phyloP scores from a whole-genome alignment of 1,140 invertebrate genomes.

The Pseudomyrmex concolor region DNA sequence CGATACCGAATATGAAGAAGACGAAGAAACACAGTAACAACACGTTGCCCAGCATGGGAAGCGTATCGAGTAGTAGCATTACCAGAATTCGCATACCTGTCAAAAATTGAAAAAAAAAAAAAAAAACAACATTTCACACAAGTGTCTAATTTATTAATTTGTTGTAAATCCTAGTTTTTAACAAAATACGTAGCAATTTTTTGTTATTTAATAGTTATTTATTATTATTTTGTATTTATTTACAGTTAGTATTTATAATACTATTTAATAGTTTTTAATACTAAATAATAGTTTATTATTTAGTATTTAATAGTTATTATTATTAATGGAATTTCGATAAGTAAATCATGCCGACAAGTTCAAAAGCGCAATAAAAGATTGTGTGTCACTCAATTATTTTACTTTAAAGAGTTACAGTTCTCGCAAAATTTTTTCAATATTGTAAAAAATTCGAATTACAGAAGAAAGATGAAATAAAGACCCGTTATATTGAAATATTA shows the following conservation, averaged over 20 bases:
- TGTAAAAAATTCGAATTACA: not conserved
- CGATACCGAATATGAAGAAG: conserved; percentile 99
- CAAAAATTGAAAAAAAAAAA: conserved; percentile 28
- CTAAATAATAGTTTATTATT: too few relatives aligned
- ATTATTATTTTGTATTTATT: not conserved
- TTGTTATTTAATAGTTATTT: not conserved
- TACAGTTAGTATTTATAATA: not conserved
- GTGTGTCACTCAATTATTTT: not conserved
- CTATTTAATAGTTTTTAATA: not conserved
- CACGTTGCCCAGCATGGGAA: conserved; percentile 99
- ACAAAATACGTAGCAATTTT: not conserved
- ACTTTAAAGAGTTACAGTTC: not conserved
- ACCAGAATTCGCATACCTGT: conserved; percentile 99
- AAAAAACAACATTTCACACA: conserved; percentile 17
- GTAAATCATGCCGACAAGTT: not conserved
- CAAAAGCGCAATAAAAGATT: not conserved
- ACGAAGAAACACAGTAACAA: conserved; percentile 99
- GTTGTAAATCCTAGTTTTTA: not conserved
- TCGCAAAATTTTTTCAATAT: not conserved
- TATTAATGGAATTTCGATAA: too few relatives aligned
- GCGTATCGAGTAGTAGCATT: conserved; percentile 98
- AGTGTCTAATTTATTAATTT: too few relatives aligned
- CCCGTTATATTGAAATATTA: conserved; percentile 27
- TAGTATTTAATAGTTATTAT: not conserved
- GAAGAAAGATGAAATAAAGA: not conserved